Evolutionary conservation across 1,140 invertebrate species (phyloP), one percentile per base, ranked within the genome.

Genomic region (Marisa cornuarietis): DNA sequence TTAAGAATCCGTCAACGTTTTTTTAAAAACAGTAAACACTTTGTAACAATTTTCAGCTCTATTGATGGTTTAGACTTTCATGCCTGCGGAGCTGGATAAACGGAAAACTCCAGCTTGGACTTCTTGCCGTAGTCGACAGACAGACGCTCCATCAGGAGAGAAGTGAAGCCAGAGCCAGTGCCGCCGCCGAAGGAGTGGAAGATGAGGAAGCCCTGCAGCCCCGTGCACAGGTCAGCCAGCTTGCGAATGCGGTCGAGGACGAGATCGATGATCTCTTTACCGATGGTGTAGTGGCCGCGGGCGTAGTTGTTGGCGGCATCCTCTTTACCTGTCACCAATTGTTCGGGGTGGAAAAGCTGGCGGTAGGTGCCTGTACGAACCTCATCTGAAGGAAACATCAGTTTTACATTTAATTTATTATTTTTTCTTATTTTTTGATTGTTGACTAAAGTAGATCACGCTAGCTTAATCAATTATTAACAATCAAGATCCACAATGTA

Each of bases 221-320:
- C 66, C 58, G 81, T 93, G 77, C 87, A 87, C 72, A 80, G 86
- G 65, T 89, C 89, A 51, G 91, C 89, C 26, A 94, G 92, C 82
- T 86, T 78, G 85, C 93, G 61, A 94, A 89, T 87, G 93, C 95
- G 22, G 93, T 95, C 87, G 94, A 94, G 82, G 94, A 93, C 87
- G 94, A 94, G 31, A 92, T 92, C 66, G 95, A 91, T 89, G 90
- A 85, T 93, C 93, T 0, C 95, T 93, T 84, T 95, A 95, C 9
- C 94, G 86, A 90, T 84, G 26, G 89, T 90, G 85, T 83, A 83
- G 76, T 83, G 83, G 24, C 80, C 83, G 65, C 80, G 71, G 49
- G 72, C 72, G 49, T 52, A 74, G 52, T 74, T 74, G 72, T 74
- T 74, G 42, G 72, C 72, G 52, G 72, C 72, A 11, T 74, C 72